Evolutionary conservation across 2,797 vertebrate species (phyloP).

Genomic region (Enteromius argenteus): DNA sequence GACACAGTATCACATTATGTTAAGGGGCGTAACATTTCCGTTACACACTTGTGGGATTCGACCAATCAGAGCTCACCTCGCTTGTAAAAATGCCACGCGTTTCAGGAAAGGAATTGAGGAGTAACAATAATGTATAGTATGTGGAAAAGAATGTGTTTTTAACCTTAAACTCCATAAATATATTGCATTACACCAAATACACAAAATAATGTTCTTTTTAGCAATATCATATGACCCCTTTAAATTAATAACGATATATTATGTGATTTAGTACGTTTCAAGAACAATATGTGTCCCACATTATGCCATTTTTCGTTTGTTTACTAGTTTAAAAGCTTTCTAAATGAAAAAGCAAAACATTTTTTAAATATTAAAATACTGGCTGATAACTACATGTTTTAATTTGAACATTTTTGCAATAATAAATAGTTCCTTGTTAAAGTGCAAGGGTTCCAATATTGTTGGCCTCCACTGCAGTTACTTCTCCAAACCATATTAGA

Average conservation of each 20-base stretch:
- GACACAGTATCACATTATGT: too few species aligned
- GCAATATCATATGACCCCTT: too few species aligned
- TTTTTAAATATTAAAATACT: not conserved
- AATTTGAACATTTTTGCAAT: not conserved
- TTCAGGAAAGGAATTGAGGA: too few species aligned
- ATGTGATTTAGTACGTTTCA: not conserved
- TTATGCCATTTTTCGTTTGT: not conserved
- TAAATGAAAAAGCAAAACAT: not conserved
- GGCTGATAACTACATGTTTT: not conserved
- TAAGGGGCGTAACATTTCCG: too few species aligned
- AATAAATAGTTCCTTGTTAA: not conserved
- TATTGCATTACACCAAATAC: too few species aligned
- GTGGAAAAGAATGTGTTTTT: too few species aligned
- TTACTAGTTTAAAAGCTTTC: not conserved
- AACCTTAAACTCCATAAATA: too few species aligned
- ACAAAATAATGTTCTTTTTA: too few species aligned
- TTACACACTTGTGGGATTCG: too few species aligned
- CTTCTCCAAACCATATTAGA: not conserved
- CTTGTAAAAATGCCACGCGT: too few species aligned
- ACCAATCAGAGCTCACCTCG: too few species aligned
- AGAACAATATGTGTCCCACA: not conserved
- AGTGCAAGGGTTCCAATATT: not conserved
- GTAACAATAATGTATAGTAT: too few species aligned
- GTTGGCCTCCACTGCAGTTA: not conserved
- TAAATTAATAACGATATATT: not conserved